Conservation (phyloP, 2,113 vertebrate genomes). For the Passer montanus region DNA sequence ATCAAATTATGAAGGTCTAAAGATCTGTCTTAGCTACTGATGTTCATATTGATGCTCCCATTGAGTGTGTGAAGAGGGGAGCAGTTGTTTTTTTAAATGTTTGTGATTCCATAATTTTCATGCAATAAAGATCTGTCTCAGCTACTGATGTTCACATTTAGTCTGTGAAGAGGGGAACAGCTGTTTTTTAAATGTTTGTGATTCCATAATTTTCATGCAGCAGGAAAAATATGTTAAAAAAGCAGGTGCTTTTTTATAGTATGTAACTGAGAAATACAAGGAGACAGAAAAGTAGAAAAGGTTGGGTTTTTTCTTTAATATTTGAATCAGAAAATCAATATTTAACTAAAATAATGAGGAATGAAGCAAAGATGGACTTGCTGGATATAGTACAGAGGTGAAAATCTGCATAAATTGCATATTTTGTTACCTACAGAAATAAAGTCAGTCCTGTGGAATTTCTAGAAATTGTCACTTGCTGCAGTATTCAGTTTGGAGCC, state of each 20-base stretch:
- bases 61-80: not conserved
- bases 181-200: not conserved
- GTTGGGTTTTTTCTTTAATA: not conserved
- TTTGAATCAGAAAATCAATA: not conserved
- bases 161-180: not conserved
- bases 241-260: accelerated
- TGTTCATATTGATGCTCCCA: not conserved
- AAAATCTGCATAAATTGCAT: accelerated
- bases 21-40: not conserved
- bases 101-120: not conserved
- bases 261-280: not conserved
- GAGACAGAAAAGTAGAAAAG: not conserved
- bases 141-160: not conserved
- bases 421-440: not conserved
- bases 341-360: not conserved
- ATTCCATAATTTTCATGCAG: not conserved
- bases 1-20: not conserved
- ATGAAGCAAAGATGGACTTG: not conserved
- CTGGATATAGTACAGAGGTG: not conserved
- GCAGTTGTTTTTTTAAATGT: not conserved
- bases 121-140: not conserved
- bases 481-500: not conserved
- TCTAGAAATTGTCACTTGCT: not conserved
- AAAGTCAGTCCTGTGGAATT: not conserved
- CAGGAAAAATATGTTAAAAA: not conserved